A percentile compares a stretch with the other conserved stretches of the same genome.
Evolutionary conservation across 2,113 vertebrate species (phyloP).

Genomic region (Trematomus loennbergii): DNA sequence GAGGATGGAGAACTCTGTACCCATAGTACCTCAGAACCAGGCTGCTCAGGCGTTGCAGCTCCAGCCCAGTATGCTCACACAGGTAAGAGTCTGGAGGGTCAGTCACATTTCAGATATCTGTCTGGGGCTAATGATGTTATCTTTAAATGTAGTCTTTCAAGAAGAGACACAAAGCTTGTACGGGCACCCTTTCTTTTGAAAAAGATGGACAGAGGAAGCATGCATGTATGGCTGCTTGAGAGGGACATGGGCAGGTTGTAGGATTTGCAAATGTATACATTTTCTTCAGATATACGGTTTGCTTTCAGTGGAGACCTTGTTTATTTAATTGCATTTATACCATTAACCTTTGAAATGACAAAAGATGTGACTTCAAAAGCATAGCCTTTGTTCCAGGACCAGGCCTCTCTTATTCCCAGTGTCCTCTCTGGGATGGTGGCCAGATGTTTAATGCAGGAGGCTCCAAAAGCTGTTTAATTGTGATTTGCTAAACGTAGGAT

Average conservation of each 20-base stretch:
- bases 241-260: background rate
- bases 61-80: slow-evolving; percentile 95
- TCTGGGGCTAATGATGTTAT: too few relatives aligned
- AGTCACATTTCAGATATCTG: background rate
- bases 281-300: background rate
- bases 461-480: slow-evolving; percentile 31
- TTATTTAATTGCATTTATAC: background rate
- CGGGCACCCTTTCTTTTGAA: background rate
- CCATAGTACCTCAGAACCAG: slow-evolving; percentile 95
- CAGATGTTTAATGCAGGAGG: slow-evolving; percentile 43
- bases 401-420: slow-evolving; percentile 32
- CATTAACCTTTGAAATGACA: background rate
- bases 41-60: slow-evolving; percentile 96
- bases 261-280: background rate
- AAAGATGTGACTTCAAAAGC: background rate
- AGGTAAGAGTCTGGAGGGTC: slow-evolving; percentile 84
- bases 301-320: background rate
- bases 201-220: background rate
- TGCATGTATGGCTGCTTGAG: background rate
- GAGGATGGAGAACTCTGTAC: slow-evolving; percentile 95
- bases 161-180: background rate
- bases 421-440: slow-evolving; percentile 28
- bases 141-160: background rate
- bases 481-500: slow-evolving; percentile 32
- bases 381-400: background rate